Conservation (phyloP, 2,113 vertebrate genomes). For the Cygnus atratus region DNA sequence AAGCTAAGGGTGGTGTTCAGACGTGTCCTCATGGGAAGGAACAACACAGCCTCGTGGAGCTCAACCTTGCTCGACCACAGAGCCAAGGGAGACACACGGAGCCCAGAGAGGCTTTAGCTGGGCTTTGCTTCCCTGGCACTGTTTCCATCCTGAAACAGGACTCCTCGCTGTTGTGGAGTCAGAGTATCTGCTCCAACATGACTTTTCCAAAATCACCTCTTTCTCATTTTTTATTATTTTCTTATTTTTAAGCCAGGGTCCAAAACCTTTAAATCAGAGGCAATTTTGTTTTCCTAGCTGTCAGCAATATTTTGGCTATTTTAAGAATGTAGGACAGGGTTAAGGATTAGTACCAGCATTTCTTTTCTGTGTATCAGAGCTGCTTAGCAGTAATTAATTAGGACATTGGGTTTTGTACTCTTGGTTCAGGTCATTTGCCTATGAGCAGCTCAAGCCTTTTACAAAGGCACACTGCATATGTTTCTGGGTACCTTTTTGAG, state of each 20-base stretch:
- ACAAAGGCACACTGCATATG: slow-evolving; percentile 84
- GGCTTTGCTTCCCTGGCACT: background rate
- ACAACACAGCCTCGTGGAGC: background rate
- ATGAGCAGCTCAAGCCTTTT: slow-evolving; percentile 78
- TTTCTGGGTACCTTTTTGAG: slow-evolving; percentile 83
- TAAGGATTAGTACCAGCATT: slow-evolving; percentile 83
- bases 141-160: background rate
- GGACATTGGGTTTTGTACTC: slow-evolving; percentile 85
- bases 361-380: slow-evolving; percentile 83
- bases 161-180: fast-evolving
- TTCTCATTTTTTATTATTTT: background rate
- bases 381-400: slow-evolving; percentile 88
- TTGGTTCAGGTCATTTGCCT: slow-evolving; percentile 85
- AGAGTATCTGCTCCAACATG: background rate
- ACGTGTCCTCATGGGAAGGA: fast-evolving
- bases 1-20: background rate
- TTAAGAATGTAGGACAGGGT: slow-evolving; percentile 86
- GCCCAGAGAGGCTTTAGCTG: background rate
- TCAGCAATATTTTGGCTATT: slow-evolving; percentile 84
- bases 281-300: slow-evolving; percentile 79
- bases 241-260: background rate
- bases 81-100: background rate
- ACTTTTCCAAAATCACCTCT: background rate
- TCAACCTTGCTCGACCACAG: background rate
- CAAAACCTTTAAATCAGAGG: slow-evolving; percentile 48